phyloP scores from a whole-genome alignment of 2,888 invertebrate genomes.

The Xestobium rufovillosum region DNA sequence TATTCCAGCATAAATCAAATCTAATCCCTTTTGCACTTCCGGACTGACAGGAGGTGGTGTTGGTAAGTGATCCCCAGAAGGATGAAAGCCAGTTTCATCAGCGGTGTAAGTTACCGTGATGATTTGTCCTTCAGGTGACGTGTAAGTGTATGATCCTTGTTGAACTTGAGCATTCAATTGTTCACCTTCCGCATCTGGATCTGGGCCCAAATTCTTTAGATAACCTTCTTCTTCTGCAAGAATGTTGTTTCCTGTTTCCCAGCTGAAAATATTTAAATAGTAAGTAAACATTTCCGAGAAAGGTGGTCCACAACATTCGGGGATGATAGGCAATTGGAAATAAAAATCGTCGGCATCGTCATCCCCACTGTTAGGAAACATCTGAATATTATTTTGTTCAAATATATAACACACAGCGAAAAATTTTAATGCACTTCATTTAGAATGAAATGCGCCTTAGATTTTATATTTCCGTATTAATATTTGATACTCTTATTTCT shows the following conservation, averaged over 20 bases:
- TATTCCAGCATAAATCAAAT: conserved; percentile 79
- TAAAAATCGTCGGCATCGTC: no score
- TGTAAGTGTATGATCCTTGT: conserved; percentile 71
- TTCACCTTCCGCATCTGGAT: conserved; percentile 48
- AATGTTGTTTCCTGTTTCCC: conserved; percentile 79
- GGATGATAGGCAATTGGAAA: no score
- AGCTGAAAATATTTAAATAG: conserved; percentile 45
- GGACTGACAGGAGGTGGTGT: conserved; percentile 76
- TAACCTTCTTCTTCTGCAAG: conserved; percentile 71
- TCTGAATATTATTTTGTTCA: no score
- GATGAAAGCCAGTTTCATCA: conserved; percentile 76
- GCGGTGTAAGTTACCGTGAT: conserved; percentile 73
- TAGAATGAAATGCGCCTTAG: no score
- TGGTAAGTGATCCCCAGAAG: conserved; percentile 73
- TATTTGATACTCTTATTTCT: no score
- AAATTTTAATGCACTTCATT: no score
- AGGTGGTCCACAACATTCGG: no score
- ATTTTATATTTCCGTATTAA: no score
- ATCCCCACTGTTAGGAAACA: no score
- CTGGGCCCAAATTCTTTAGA: conserved; percentile 53
- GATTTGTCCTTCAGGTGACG: conserved; percentile 68
- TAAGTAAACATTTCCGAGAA: conserved; percentile 10
- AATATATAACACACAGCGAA: no score
- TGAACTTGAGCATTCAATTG: conserved; percentile 64
- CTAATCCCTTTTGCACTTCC: conserved; percentile 80